Base-by-base conservation (phyloP, 2,113 vertebrate genomes). In the Pseudorasbora parva region DNA sequence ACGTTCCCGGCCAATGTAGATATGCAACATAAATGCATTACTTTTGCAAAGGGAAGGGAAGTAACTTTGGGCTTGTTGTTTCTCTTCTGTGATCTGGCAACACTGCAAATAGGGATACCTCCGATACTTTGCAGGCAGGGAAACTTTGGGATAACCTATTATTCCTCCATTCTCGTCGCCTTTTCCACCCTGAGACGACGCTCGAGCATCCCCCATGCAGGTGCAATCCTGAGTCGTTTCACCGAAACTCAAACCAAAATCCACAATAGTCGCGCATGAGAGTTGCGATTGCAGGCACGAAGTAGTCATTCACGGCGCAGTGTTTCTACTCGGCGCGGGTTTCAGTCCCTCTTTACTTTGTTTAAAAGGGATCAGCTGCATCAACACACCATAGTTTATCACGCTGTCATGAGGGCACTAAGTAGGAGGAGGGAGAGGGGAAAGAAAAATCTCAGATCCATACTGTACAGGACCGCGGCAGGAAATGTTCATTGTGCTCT, bases 401-500 rank as follows among this genome's bases (percentile, higher is more conserved):
- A 84, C 23, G 76, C 33, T 80, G 76, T 37, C 64, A 21, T 15
- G 64, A 71, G 37, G 60, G 45, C 30, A 72, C 56, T n/a, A 57
- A 47, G 33, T 45, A 45, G 51, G 14, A 45, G 51, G 14, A 60
- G 27, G 49, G 5, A 69, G 51, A 47, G 49, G 84, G 81, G 0
- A 15, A 86, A 82, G 8, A 86, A 82, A 84, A 84, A 75, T 84
- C 69, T 4, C 78, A 1, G 56, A 33, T 7, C 60, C 37, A 78
- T 3, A 17, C 51, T 57, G 14, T 49, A 79, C 12, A 8, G 43
- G 19, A 59, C 21, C 79, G 14, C 82, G 80, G 83, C 77, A 84
- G 69, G 69, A 27, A 85, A 68, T 8, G 47, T 87, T 93, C 90
- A 68, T 90, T 92, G 90, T 91, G 91, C 92, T 92, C 82, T 88